Conservation (phyloP, 1,140 invertebrate species). For the Penaeus indicus region DNA sequence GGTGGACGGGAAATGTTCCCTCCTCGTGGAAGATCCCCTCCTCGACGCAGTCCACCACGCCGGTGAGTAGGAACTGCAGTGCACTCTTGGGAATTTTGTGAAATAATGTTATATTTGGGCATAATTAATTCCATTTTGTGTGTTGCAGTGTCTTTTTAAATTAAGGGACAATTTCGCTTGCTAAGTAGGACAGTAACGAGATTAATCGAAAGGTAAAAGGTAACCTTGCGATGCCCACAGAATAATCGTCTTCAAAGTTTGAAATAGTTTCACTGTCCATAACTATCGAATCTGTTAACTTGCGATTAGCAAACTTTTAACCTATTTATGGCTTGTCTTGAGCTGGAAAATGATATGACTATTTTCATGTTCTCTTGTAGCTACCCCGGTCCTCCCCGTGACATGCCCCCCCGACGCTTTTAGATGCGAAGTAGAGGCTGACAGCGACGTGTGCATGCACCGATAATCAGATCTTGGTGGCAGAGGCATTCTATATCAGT, state of each 20-base stretch:
- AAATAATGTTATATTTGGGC: background rate
- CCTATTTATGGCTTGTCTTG: slow-evolving; percentile 44
- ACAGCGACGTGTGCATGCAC: slow-evolving; percentile 60
- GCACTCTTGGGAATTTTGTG: background rate
- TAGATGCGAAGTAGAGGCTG: slow-evolving; percentile 64
- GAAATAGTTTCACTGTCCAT: background rate
- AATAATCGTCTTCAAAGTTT: background rate
- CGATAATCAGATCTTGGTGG: slow-evolving; percentile 65
- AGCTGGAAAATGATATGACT: slow-evolving; percentile 58
- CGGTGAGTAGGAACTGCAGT: slow-evolving; percentile 42
- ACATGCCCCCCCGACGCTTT: slow-evolving; percentile 65
- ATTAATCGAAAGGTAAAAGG: slow-evolving; percentile 40
- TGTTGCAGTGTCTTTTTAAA: slow-evolving; percentile 45
- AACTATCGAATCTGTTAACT: slow-evolving; percentile 1
- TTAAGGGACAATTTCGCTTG: slow-evolving; percentile 46
- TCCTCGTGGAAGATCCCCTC: slow-evolving; percentile 53
- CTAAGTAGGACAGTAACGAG: slow-evolving; percentile 10
- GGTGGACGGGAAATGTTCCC: slow-evolving; percentile 57
- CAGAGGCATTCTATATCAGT: slow-evolving; percentile 28
- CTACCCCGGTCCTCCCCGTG: slow-evolving; percentile 66
- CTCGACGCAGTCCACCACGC: slow-evolving; percentile 55
- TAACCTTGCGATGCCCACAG: slow-evolving; percentile 39
- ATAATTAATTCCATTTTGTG: slow-evolving; percentile 50
- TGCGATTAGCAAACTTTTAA: slow-evolving; percentile 42
- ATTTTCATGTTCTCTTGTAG: slow-evolving; percentile 66